Conservation (phyloP, 2,113 vertebrate genomes). For the Bos taurus region ARS-UCD2.0 NC_037336.1:42996501-42997000, state of each 20-base stretch:
- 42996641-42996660: constrained; percentile 52
- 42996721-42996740: constrained; percentile 65
- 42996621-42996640: constrained; percentile 55
- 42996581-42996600: constrained; percentile 64
- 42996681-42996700: constrained; percentile 52
- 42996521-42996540: constrained; percentile 51
- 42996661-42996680: constrained; percentile 53
- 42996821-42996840: constrained; percentile 21
- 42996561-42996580: constrained; percentile 63
- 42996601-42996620: constrained; percentile 29
- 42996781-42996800: constrained; percentile 56
- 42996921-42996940: constrained; percentile 64
- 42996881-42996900: constrained; percentile 45
- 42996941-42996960: constrained; percentile 67
- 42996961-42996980: constrained; percentile 70
- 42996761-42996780: constrained; percentile 56
- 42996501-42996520: constrained; percentile 63
- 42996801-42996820: constrained; percentile 61
- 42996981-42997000: constrained; percentile 69
- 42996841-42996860: constrained; percentile 43
- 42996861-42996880: constrained; percentile 64
- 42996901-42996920: constrained; percentile 37
- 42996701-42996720: constrained; percentile 64
- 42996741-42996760: constrained; percentile 19
- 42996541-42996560: constrained; percentile 46